phyloP scores from a whole-genome alignment of 2,797 vertebrate genomes.

The Otolemur crassicaudatus region DNA sequence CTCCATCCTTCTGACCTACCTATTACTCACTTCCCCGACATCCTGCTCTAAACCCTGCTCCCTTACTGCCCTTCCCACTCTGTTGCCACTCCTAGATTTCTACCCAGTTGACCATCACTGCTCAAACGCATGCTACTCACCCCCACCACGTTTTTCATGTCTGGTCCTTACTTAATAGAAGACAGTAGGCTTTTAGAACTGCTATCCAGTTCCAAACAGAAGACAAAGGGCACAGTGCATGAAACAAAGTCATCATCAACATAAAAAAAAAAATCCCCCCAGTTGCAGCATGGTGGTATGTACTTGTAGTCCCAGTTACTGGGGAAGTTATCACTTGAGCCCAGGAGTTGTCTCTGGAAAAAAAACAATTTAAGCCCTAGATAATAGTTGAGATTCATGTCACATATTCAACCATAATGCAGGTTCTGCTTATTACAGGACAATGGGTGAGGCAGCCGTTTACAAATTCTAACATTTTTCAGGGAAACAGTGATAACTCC shows the following conservation, averaged over 20 bases:
- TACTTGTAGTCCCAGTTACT: neutral
- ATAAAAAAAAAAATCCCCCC: neutral
- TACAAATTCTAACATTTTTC: constrained; percentile 46
- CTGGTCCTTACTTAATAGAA: constrained; percentile 14
- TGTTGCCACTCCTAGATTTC: constrained; percentile 36
- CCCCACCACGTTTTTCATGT: constrained; percentile 12
- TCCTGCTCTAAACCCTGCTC: constrained; percentile 53
- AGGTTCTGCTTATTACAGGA: neutral
- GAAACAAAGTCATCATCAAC: neutral
- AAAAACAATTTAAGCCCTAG: neutral
- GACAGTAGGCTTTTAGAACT: neutral
- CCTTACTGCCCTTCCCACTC: constrained; percentile 17
- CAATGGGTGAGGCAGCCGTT: neutral
- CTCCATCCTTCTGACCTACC: constrained; percentile 75
- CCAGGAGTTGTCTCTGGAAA: neutral
- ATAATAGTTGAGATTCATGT: neutral
- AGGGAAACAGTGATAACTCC: neutral
- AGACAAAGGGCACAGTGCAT: neutral
- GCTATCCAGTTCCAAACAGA: neutral
- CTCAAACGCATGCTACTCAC: neutral
- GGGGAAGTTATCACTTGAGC: neutral
- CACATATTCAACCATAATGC: neutral
- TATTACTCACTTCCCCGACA: constrained; percentile 74
- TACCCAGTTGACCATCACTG: neutral
- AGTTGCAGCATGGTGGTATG: neutral